These are phyloP conservation scores for Scarus forsteni DNA, from an alignment of 2,797 vertebrate species.

Conservation along the genomic window DNA sequence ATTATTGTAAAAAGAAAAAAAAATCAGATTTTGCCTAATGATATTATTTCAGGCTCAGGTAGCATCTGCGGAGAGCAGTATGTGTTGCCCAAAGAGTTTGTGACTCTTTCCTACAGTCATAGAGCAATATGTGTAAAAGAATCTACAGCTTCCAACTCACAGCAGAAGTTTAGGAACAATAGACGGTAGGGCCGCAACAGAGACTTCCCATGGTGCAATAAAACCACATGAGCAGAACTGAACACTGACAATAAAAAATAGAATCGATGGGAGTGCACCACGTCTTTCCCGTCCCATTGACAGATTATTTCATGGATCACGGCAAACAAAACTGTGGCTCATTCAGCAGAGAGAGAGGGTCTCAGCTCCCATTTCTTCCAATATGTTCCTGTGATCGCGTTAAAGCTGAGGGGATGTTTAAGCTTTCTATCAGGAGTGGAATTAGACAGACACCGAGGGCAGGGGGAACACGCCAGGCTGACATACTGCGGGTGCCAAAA, in stretches of 20 bases:
- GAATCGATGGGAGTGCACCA: constrained; percentile 81
- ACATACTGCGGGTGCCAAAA: constrained; percentile 78
- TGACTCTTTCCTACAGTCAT: constrained; percentile 32
- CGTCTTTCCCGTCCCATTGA: constrained; percentile 84
- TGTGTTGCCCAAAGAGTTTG: constrained; percentile 39
- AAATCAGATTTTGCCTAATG: neutral
- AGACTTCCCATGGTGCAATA: constrained; percentile 78
- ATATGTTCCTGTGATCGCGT: constrained; percentile 79
- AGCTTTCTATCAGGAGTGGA: constrained; percentile 81
- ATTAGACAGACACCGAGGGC: constrained; percentile 82
- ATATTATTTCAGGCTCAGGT: constrained; percentile 51
- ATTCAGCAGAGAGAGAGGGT: constrained; percentile 85
- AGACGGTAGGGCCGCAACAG: constrained; percentile 60
- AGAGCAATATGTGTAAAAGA: constrained; percentile 55
- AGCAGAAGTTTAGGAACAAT: constrained; percentile 74
- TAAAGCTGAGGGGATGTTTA: constrained; percentile 77
- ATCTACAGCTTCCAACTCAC: constrained; percentile 65
- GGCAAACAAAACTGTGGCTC: constrained; percentile 85
- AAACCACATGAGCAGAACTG: constrained; percentile 79
- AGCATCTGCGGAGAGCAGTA: constrained; percentile 39
- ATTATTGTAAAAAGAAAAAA: too few relatives aligned
- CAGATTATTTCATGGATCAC: constrained; percentile 91
- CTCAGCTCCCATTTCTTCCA: constrained; percentile 83
- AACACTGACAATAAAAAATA: constrained; percentile 79
- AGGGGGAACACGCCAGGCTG: constrained; percentile 77